These are phyloP conservation scores for Pristionchus fissidentatus DNA, from an alignment of 2,888 invertebrate genomes.

Conservation along the genomic window DNA sequence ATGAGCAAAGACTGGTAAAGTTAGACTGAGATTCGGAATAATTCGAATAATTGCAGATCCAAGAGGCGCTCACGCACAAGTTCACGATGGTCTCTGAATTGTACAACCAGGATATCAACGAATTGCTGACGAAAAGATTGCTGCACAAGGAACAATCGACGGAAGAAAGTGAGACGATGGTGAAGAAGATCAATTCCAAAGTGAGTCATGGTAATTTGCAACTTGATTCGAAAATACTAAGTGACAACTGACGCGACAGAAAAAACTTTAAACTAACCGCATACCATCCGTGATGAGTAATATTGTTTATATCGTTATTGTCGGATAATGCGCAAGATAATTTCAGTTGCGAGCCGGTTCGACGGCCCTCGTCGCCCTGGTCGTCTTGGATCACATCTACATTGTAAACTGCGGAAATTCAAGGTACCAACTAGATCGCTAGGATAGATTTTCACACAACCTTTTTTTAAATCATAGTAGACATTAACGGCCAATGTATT, in stretches of 20 bases:
- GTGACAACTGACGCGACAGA: not conserved
- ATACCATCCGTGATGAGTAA: not conserved
- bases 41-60: conserved; percentile 75
- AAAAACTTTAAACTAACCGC: not conserved
- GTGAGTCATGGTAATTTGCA: not conserved
- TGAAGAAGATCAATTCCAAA: conserved; percentile 12
- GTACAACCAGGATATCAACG: conserved; percentile 49
- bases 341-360: conserved; percentile 87
- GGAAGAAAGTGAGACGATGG: not conserved
- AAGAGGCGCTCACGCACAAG: conserved; percentile 48
- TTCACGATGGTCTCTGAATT: conserved; percentile 52
- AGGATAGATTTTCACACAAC: too few relatives aligned
- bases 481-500: too few relatives aligned
- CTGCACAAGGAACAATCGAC: conserved; percentile 49
- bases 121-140: conserved; percentile 46
- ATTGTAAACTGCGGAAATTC: conserved; percentile 87
- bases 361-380: conserved; percentile 87
- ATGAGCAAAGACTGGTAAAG: not conserved
- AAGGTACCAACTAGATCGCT: conserved; percentile 27
- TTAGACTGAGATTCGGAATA: too few relatives aligned
- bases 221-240: not conserved
- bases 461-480: too few relatives aligned
- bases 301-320: not conserved
- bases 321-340: conserved; percentile 79
- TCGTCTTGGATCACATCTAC: conserved; percentile 85